phyloP scores from a whole-genome alignment of 37 sponge, comb jelly and placozoan genomes.

The Geodia barretti region DNA sequence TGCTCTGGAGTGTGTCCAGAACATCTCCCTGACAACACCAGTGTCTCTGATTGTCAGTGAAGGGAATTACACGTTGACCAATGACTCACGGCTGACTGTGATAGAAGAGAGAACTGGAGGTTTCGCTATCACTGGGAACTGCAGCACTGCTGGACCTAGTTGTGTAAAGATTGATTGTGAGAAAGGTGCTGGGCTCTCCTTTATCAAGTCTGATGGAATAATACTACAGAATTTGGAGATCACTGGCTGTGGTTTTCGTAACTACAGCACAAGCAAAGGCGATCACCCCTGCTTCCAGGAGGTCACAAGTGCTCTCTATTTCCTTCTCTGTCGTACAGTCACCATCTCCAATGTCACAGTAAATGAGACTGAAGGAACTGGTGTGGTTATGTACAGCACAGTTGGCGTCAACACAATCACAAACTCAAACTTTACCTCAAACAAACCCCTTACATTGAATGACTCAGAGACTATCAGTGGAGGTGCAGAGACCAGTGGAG shows the following conservation, averaged over 20 bases:
- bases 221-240: conserved; percentile 5
- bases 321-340: conserved; percentile 36
- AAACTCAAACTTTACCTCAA: conserved; percentile 25
- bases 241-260: conserved; percentile 11
- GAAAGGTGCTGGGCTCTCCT: conserved; percentile 34
- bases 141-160: no score
- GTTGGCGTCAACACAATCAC: conserved; percentile 6
- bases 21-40: no score
- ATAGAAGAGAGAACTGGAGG: background rate
- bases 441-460: no score
- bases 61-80: conserved; percentile 7
- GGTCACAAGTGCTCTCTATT: conserved; percentile 27
- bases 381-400: conserved; percentile 45
- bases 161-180: conserved; percentile 4
- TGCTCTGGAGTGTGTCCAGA: conserved; percentile 21
- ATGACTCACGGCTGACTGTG: background rate
- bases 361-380: conserved; percentile 13
- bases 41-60: conserved; percentile 1
- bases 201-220: conserved; percentile 6
- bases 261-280: conserved; percentile 7
- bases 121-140: background rate
- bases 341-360: conserved; percentile 17
- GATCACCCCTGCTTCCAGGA: background rate
- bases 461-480: no score
- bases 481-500: no score